These are phyloP conservation scores for Brachyhypopomus gauderio DNA, from an alignment of 2,113 vertebrate genomes.

Conservation along the genomic window DNA sequence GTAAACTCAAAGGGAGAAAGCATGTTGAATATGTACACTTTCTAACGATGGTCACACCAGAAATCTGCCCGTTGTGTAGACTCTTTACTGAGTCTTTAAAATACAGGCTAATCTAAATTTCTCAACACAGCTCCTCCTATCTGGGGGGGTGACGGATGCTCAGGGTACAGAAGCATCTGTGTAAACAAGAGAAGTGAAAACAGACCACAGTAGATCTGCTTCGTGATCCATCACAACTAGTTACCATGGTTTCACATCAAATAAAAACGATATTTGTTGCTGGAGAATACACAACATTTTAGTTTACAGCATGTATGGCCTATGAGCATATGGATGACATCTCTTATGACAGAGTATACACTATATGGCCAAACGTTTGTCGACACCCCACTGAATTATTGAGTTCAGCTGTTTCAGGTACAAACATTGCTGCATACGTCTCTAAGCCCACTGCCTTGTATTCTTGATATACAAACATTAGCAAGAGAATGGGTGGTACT, in stretches of 20 bases:
- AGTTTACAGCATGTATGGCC: too few relatives aligned
- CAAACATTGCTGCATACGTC: too few relatives aligned
- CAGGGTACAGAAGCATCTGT: conserved; percentile 71
- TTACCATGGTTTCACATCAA: not conserved
- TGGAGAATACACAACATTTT: too few relatives aligned
- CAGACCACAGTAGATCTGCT: conserved; percentile 50
- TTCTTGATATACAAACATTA: too few relatives aligned
- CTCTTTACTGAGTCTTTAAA: not conserved
- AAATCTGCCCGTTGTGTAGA: not conserved
- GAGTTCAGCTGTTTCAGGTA: too few relatives aligned
- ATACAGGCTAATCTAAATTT: not conserved
- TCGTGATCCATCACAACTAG: not conserved
- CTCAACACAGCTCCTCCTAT: conserved; percentile 49
- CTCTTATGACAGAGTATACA: too few relatives aligned
- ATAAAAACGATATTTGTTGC: not conserved
- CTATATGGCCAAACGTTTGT: too few relatives aligned
- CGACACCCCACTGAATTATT: too few relatives aligned
- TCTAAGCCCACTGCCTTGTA: too few relatives aligned
- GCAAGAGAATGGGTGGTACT: too few relatives aligned
- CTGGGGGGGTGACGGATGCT: conserved; percentile 60
- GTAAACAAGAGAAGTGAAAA: conserved; percentile 73
- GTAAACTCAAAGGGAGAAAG: not conserved
- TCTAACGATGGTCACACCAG: not conserved
- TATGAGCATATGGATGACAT: too few relatives aligned
- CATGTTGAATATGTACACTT: not conserved